Percentiles rank a stretch among this genome's conserved stretches.
phyloP scores from a whole-genome alignment of 2,888 invertebrate genomes.

The Phaedon cochleariae region DNA sequence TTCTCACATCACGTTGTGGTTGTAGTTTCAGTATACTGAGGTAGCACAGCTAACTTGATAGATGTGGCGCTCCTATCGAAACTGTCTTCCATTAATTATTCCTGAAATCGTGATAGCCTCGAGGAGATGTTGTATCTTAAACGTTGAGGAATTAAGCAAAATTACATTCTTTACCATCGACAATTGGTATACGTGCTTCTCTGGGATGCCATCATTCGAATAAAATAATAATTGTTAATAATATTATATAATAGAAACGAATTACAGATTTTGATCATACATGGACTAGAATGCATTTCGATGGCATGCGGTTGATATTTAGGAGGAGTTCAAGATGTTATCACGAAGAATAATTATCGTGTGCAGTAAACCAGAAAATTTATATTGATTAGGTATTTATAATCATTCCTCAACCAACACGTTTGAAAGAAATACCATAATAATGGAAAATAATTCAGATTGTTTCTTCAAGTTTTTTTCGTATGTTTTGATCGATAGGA shows the following conservation, averaged over 20 bases:
- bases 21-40: conserved; percentile 33
- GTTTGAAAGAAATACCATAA: too few relatives aligned
- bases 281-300: neutral
- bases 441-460: too few relatives aligned
- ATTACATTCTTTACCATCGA: conserved; percentile 29
- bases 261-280: conserved; percentile 10
- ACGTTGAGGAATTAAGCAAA: conserved; percentile 28
- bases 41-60: conserved; percentile 47
- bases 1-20: too few relatives aligned
- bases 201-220: conserved; percentile 5
- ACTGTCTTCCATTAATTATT: conserved; percentile 47
- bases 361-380: neutral
- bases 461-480: too few relatives aligned
- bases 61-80: conserved; percentile 46
- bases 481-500: too few relatives aligned
- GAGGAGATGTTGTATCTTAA: conserved; percentile 30
- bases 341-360: neutral
- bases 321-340: neutral
- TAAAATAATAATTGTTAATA: neutral
- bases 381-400: too few relatives aligned
- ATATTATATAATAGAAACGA: conserved; percentile 10
- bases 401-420: too few relatives aligned
- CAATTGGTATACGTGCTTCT: conserved; percentile 18
- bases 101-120: conserved; percentile 42
- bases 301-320: neutral